These are phyloP conservation scores for Antennarius striatus DNA, from an alignment of 2,113 vertebrate genomes.

Conservation along the genomic window DNA sequence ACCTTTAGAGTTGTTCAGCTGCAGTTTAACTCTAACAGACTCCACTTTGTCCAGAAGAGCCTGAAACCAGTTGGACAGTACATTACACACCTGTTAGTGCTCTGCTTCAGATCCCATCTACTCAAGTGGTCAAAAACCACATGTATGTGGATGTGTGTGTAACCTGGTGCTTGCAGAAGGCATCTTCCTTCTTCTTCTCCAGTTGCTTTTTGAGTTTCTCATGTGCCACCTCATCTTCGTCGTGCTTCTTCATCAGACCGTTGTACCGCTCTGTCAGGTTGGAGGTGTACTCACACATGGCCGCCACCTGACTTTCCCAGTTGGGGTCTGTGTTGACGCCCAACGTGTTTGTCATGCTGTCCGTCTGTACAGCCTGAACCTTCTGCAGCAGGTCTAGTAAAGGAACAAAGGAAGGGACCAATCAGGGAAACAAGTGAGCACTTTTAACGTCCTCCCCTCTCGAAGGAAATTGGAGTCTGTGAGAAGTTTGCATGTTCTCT, in stretches of 20 bases:
- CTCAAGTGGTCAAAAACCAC: background rate
- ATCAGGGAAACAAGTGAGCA: background rate
- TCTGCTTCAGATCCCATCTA: background rate
- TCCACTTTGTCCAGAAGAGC: constrained; percentile 63
- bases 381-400: constrained; percentile 26
- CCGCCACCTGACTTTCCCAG: constrained; percentile 58
- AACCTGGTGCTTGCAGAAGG: constrained; percentile 55
- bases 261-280: constrained; percentile 15
- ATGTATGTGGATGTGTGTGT: background rate
- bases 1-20: constrained; percentile 71
- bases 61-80: constrained; percentile 29
- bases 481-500: too few species aligned
- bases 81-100: background rate
- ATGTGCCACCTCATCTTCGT: constrained; percentile 24
- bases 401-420: background rate
- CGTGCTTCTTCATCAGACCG: constrained; percentile 28
- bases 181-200: constrained; percentile 58
- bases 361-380: constrained; percentile 48
- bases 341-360: background rate
- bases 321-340: constrained; percentile 45
- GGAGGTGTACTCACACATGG: constrained; percentile 25
- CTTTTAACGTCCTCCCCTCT: too few species aligned
- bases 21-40: constrained; percentile 67
- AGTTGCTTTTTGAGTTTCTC: constrained; percentile 31
- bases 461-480: background rate